phyloP scores from a whole-genome alignment of 2,797 vertebrate genomes.

The Lateolabrax maculatus region DNA sequence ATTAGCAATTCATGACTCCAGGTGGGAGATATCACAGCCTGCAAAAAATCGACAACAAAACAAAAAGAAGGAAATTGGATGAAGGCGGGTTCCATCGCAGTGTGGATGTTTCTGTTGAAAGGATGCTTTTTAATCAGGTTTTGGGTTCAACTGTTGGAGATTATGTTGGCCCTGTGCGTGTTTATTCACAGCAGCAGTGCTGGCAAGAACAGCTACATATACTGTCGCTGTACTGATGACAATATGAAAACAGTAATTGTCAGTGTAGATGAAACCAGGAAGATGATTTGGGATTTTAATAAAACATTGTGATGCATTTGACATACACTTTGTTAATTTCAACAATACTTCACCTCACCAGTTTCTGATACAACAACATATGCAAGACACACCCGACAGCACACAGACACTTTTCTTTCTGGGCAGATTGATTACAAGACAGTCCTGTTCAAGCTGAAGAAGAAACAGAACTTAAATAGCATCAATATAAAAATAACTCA shows the following conservation, averaged over 20 bases:
- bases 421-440: not conserved
- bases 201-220: slow-evolving; percentile 30
- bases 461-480: not conserved
- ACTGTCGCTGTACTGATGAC: slow-evolving; percentile 19
- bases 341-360: not conserved
- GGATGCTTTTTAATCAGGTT: slow-evolving; percentile 59
- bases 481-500: not conserved
- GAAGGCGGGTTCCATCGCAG: slow-evolving; percentile 38
- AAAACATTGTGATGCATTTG: not conserved
- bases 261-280: not conserved
- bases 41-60: slow-evolving; percentile 34
- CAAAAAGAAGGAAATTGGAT: slow-evolving; percentile 60
- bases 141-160: slow-evolving; percentile 54
- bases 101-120: slow-evolving; percentile 52
- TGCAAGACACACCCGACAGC: not conserved
- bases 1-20: slow-evolving; percentile 68
- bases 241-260: slow-evolving; percentile 26
- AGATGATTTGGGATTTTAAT: slow-evolving; percentile 6
- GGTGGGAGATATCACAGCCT: slow-evolving; percentile 54
- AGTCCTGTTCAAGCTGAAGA: not conserved
- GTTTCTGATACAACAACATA: not conserved
- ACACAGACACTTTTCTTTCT: not conserved
- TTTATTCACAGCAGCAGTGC: slow-evolving; percentile 42
- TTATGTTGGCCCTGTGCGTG: slow-evolving; percentile 26
- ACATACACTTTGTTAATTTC: not conserved